phyloP scores from a whole-genome alignment of 2,113 vertebrate genomes.

The Catharus fuscescens region DNA sequence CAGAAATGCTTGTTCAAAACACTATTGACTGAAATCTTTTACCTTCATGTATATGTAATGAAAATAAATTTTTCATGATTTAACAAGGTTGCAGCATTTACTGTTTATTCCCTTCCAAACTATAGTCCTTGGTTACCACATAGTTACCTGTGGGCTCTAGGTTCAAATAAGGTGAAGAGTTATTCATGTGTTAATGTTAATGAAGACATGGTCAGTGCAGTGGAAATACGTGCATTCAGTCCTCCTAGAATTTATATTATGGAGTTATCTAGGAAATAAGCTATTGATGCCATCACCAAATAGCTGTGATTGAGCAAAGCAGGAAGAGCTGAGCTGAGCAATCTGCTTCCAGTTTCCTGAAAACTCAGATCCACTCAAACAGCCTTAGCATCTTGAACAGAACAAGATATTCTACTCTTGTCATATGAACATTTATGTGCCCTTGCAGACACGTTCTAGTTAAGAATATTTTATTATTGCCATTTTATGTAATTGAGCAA shows the following conservation, averaged over 20 bases:
- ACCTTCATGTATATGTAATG: slow-evolving; percentile 72
- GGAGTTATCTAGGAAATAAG: neutral
- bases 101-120: slow-evolving; percentile 36
- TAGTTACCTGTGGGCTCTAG: neutral
- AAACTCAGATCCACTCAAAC: neutral
- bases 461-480: neutral
- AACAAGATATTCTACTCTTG: neutral
- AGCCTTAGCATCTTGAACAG: neutral
- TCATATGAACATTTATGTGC: neutral
- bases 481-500: neutral
- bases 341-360: neutral
- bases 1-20: slow-evolving; percentile 70
- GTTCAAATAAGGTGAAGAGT: slow-evolving; percentile 27
- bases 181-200: neutral
- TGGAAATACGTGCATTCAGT: fast-evolving
- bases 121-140: neutral
- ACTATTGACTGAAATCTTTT: slow-evolving; percentile 74
- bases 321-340: neutral
- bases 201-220: neutral
- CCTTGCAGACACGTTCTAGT: neutral
- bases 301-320: neutral
- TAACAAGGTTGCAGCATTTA: slow-evolving; percentile 58
- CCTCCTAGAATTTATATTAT: neutral
- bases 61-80: slow-evolving; percentile 78
- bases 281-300: neutral